phyloP scores from a whole-genome alignment of 1,140 invertebrate genomes.

The Diprion similis region DNA sequence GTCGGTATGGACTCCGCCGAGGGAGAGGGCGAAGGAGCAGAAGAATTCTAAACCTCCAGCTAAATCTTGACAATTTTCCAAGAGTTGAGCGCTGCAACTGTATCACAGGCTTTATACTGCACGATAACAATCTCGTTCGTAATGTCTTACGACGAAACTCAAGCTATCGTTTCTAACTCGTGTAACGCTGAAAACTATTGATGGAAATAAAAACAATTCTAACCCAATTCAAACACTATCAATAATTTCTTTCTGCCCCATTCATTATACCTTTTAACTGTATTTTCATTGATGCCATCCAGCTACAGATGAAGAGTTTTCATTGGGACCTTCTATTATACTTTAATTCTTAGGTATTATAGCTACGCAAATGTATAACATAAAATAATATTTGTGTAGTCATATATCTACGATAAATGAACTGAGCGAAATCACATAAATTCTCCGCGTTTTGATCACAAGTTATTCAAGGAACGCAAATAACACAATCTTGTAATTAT shows the following conservation, averaged over 20 bases:
- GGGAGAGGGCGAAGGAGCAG: conserved; percentile 74
- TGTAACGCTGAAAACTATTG: not conserved
- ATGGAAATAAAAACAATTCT: not conserved
- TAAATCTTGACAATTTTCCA: not conserved
- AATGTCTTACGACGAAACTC: not conserved
- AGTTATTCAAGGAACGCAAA: no score
- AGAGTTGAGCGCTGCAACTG: not conserved
- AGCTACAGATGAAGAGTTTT: no score
- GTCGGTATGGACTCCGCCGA: conserved; percentile 79
- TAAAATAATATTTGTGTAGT: no score
- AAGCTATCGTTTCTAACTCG: not conserved
- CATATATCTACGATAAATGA: no score
- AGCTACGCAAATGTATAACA: no score
- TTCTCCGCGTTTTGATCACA: no score
- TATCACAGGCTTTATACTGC: not conserved
- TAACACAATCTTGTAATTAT: no score
- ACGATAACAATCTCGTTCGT: not conserved
- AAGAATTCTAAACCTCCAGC: conserved; percentile 67
- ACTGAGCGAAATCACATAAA: no score
- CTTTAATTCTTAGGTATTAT: no score
- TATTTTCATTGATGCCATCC: no score
- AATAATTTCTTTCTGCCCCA: not conserved
- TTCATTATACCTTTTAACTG: no score
- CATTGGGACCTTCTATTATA: no score
- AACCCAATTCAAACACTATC: not conserved